A percentile compares a stretch with the other conserved stretches of the same genome.
Conservation (phyloP, 2,888 invertebrate genomes). For the Spisula subtruncata region DNA sequence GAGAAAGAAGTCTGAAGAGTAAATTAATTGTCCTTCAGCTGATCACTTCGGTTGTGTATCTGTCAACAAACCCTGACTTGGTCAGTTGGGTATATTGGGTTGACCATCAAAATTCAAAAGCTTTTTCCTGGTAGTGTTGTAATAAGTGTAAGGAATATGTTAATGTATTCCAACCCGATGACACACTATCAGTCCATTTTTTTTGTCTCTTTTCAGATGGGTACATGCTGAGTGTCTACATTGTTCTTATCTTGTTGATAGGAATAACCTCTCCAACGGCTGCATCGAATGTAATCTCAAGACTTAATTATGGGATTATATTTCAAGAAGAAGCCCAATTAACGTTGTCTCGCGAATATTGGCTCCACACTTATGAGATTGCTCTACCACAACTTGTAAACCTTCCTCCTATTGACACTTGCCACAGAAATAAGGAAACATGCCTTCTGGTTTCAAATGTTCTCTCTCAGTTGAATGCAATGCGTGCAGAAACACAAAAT, state of each 20-base stretch:
- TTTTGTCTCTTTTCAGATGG: conserved; percentile 38
- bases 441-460: conserved; percentile 37
- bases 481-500: conserved; percentile 30
- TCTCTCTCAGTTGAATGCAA: too few species aligned
- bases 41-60: not conserved
- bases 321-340: conserved; percentile 45
- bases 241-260: not conserved
- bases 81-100: conserved; percentile 47
- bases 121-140: conserved; percentile 29
- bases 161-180: too few species aligned
- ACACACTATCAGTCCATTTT: conserved; percentile 25
- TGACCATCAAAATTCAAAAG: conserved; percentile 42
- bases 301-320: too few species aligned
- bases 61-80: conserved; percentile 33
- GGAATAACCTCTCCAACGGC: not conserved
- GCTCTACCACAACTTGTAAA: conserved; percentile 37
- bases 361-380: conserved; percentile 61
- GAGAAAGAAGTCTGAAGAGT: conserved; percentile 13
- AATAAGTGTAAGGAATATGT: too few species aligned
- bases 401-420: conserved; percentile 25
- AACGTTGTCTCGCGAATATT: conserved; percentile 48
- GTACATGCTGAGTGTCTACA: conserved; percentile 33
- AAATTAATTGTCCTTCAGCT: not conserved
- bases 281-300: conserved; percentile 30
- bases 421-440: conserved; percentile 39